Conservation (phyloP, 2,888 invertebrate genomes). For the Drosophila nr. medialis region DNA sequence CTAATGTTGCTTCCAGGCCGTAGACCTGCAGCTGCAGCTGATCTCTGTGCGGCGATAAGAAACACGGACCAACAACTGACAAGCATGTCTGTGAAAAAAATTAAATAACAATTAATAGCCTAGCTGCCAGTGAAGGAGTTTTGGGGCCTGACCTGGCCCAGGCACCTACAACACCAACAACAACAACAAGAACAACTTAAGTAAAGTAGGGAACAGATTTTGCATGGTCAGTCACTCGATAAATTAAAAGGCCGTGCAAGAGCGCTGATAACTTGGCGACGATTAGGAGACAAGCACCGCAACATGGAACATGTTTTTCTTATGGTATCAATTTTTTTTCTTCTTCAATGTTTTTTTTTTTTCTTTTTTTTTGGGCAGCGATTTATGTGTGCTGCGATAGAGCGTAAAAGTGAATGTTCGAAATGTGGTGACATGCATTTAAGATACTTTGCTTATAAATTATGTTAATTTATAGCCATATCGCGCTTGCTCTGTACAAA, state of each 20-base stretch:
- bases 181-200: constrained; percentile 1
- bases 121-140: constrained; percentile 35
- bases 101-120: constrained; percentile 74
- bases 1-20: constrained; percentile 27
- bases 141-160: constrained; percentile 21
- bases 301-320: constrained; percentile 59
- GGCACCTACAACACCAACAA: constrained; percentile 6
- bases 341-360: constrained; percentile 3
- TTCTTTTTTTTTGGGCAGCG: constrained; percentile 12
- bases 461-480: constrained; percentile 73
- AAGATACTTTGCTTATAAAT: constrained; percentile 76
- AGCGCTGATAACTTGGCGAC: constrained; percentile 54
- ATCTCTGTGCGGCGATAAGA: constrained; percentile 51
- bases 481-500: constrained; percentile 35
- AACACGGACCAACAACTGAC: constrained; percentile 26
- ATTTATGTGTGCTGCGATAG: constrained; percentile 65
- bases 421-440: constrained; percentile 77
- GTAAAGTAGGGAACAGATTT: constrained; percentile 37
- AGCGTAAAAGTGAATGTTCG: constrained; percentile 76
- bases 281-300: constrained; percentile 51
- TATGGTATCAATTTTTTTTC: constrained; percentile 28
- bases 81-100: constrained; percentile 46
- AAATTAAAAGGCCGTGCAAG: constrained; percentile 57
- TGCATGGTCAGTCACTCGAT: constrained; percentile 55
- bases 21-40: constrained; percentile 53